A percentile compares a stretch with the other conserved stretches of the same genome.
Conservation (phyloP, 2,888 invertebrate genomes). For the Ariolimax columbianus region DNA sequence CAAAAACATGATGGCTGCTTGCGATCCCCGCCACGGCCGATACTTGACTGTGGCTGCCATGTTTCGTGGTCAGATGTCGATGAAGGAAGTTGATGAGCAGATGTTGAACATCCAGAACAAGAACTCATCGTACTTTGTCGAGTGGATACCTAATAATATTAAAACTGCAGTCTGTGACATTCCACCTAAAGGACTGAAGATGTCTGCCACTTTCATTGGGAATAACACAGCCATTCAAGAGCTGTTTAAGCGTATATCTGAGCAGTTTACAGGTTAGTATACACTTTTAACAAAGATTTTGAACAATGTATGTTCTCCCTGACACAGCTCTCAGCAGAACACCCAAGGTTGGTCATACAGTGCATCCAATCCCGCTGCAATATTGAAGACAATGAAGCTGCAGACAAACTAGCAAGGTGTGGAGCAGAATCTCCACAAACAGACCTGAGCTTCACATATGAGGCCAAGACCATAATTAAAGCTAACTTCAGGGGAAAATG, state of each 20-base stretch:
- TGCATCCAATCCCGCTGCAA: too few relatives aligned
- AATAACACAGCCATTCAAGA: slow-evolving; percentile 75
- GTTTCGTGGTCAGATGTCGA: slow-evolving; percentile 75
- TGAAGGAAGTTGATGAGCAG: slow-evolving; percentile 83
- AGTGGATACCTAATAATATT: slow-evolving; percentile 75
- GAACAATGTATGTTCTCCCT: too few relatives aligned
- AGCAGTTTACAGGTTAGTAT: slow-evolving; percentile 78
- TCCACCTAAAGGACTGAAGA: slow-evolving; percentile 87
- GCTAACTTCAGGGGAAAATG: too few relatives aligned
- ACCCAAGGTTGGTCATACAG: too few relatives aligned
- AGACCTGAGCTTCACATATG: too few relatives aligned
- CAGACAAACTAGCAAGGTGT: too few relatives aligned
- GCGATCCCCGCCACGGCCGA: slow-evolving; percentile 93
- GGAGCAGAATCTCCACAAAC: too few relatives aligned
- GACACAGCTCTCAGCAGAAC: too few relatives aligned
- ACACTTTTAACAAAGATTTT: too few relatives aligned
- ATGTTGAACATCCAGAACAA: slow-evolving; percentile 97
- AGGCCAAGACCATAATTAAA: too few relatives aligned
- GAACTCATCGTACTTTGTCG: slow-evolving; percentile 86
- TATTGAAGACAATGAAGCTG: too few relatives aligned
- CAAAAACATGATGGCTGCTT: slow-evolving; percentile 86
- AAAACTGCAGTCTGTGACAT: slow-evolving; percentile 94
- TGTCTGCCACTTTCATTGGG: slow-evolving; percentile 91
- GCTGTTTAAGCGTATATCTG: slow-evolving; percentile 72
- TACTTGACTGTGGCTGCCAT: slow-evolving; percentile 74